Base-by-base conservation (phyloP, 1,140 invertebrate species). In the Aradophagus sp. region DNA sequence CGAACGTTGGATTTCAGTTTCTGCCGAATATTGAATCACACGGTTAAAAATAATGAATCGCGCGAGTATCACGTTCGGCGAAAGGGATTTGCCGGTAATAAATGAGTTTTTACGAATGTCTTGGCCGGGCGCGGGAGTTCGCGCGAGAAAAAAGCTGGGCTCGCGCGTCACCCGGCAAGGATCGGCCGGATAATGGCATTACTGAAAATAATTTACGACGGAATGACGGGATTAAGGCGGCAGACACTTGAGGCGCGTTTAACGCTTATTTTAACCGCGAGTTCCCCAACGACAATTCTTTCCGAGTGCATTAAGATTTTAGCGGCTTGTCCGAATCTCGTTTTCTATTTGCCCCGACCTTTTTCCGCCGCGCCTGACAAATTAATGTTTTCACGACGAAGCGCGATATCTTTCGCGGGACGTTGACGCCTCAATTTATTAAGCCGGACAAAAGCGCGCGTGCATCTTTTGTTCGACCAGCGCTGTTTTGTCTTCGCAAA, bases 261-360 rank as follows among this genome's bases (percentile, higher is more conserved):
- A 67, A 73, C 63, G 71, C 42, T 68, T 73, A 73, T 73, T 73
- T 73, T 68, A 73, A 73, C 52, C 65, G 48, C 71, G 58, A 32
- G 59, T 65, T 68, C 53, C 61, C 65, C 34, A 47, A 35, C 41
- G 70, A 67, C 70, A 65, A 74, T 70, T 74, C 66, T 62, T 74
- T 70, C 34, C 66, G 58, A 74, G 67, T 70, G 72, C 66, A 74
- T 74, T 74, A 74, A 74, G 66, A 67, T 70, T 70, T 70, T 63
- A 70, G 52, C 62, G 44, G 45, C 62, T 55, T 63, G 72, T 74
- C 62, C 66, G 41, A 69, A 55, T 41, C 35, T 38, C 62, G 45
- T 48, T 41, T 50, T 32, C 31, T 38, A 38, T 55, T 61, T 45
- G 29, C 50, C 39, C 12, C 17, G 13, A 23, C 27, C 59, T 69